Conservation (phyloP, 1,140 invertebrate genomes). For the Drosophila asahinai region DNA sequence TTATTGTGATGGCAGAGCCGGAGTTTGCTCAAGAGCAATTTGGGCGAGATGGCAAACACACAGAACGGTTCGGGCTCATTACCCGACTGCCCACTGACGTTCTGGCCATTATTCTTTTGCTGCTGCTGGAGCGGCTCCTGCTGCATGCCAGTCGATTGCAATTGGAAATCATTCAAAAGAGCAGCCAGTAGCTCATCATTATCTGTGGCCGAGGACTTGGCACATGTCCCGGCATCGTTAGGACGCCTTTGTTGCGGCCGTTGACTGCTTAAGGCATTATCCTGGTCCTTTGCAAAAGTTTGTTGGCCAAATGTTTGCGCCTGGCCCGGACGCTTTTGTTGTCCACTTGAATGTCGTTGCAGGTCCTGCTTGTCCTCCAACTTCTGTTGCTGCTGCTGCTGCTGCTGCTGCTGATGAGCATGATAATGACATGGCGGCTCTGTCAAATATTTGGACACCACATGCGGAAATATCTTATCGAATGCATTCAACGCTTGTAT, state of each 20-base stretch:
- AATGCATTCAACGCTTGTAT: slow-evolving; percentile 85
- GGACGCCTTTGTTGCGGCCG: slow-evolving; percentile 73
- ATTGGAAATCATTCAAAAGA: slow-evolving; percentile 85
- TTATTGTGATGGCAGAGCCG: slow-evolving; percentile 84
- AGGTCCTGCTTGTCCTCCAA: slow-evolving; percentile 37
- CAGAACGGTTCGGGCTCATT: slow-evolving; percentile 67
- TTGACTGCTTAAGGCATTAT: slow-evolving; percentile 83
- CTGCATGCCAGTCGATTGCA: slow-evolving; percentile 78
- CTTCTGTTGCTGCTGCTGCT: slow-evolving; percentile 41
- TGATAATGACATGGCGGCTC: slow-evolving; percentile 83
- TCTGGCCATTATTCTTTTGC: slow-evolving; percentile 25
- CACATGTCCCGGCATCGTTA: slow-evolving; percentile 78
- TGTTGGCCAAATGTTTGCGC: slow-evolving; percentile 79
- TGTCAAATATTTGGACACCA: slow-evolving; percentile 84
- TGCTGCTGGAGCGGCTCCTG: slow-evolving; percentile 18
- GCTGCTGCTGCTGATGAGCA: slow-evolving; percentile 78
- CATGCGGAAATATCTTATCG: slow-evolving; percentile 85
- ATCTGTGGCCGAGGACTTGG: slow-evolving; percentile 75
- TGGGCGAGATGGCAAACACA: slow-evolving; percentile 81
- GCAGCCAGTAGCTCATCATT: slow-evolving; percentile 84
- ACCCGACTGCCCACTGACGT: slow-evolving; percentile 38
- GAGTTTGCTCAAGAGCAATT: slow-evolving; percentile 85
- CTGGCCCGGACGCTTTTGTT: slow-evolving; percentile 74
- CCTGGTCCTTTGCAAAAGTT: slow-evolving; percentile 79
- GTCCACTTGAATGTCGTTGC: slow-evolving; percentile 72